Evolutionary conservation across 2,113 vertebrate species (phyloP), one percentile per base, ranked within the genome.

Genomic region (Uria aalge): DNA sequence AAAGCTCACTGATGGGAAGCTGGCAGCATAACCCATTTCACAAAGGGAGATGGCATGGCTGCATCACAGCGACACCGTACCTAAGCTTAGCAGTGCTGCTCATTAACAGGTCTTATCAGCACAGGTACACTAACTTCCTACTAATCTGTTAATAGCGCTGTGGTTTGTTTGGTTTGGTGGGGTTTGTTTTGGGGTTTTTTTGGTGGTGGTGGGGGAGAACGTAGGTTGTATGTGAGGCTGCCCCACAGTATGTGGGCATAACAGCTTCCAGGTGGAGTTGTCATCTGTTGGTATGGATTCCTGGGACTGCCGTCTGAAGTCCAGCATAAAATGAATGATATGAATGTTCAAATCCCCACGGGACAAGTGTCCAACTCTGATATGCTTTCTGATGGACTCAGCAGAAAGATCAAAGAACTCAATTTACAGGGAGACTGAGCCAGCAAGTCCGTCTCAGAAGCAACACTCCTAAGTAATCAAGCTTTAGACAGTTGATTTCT

Each of bases 111-210:
- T 50, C 34, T 72, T 63, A 43, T 32, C 40, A 81, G 50, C n/a
- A 67, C 12, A 85, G 55, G 27, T 34, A 77, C 14, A 19, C 11
- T 72, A 7, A 55, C n/a, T 56, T 74, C 50, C 50, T 74, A 32
- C 15, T n/a, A 22, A 77, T 67, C 40, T 57, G 20, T 38, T 50
- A 63, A 77, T 7, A 41, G 4, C 36, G 20, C 24, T 55, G 24
- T 45, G 21, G 9, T 43, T 69, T 43, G 15, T 36, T 85, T 43
- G 26, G 11, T 74, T 85, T 80, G 24, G 12, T 45, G 47, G 3
- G 4, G 5, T 67, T 81, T 36, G 20, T 6, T 74, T 73, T 1
- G 1, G 0, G 1, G 0, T 0, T 27, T 34, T 73, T 69, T 52
- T 56, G 14, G 10, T 62, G 8, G 34, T 19, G 21, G 8, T 55